Percentiles rank a stretch among this genome's conserved stretches.
Conservation (phyloP, 2,113 vertebrate genomes). For the Crocuta crocuta region DNA sequence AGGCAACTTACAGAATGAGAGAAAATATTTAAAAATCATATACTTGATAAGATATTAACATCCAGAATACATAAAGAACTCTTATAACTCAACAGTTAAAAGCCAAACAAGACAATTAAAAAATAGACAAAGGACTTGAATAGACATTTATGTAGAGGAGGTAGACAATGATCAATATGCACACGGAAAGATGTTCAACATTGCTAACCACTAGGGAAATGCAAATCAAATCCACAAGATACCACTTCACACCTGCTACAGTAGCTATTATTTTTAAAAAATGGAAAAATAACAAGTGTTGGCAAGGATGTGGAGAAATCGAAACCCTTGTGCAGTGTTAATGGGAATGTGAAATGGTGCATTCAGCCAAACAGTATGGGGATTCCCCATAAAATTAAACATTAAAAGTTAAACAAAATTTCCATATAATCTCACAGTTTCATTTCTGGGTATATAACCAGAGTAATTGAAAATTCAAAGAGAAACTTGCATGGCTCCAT, state of each 20-base stretch:
- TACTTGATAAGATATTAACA: background rate
- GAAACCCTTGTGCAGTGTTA: background rate
- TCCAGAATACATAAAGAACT: background rate
- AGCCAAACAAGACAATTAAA: background rate
- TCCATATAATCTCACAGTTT: background rate
- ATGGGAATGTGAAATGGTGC: background rate
- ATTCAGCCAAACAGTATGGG: background rate
- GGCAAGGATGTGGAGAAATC: background rate
- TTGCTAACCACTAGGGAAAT: background rate
- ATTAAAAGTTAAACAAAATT: background rate
- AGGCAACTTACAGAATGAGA: background rate
- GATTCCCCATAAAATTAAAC: background rate
- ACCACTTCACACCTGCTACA: background rate
- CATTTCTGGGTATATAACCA: background rate
- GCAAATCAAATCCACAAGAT: background rate
- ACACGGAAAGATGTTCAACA: background rate
- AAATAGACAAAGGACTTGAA: background rate
- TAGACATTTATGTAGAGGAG: background rate
- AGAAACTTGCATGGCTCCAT: background rate
- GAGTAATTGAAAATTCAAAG: background rate
- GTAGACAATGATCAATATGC: background rate
- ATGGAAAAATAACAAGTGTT: background rate
- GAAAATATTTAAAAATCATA: background rate
- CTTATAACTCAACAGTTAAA: background rate
- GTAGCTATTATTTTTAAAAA: background rate